Evolutionary conservation across 2,888 invertebrate species (phyloP).

Genomic region (Smittia aterrima): DNA sequence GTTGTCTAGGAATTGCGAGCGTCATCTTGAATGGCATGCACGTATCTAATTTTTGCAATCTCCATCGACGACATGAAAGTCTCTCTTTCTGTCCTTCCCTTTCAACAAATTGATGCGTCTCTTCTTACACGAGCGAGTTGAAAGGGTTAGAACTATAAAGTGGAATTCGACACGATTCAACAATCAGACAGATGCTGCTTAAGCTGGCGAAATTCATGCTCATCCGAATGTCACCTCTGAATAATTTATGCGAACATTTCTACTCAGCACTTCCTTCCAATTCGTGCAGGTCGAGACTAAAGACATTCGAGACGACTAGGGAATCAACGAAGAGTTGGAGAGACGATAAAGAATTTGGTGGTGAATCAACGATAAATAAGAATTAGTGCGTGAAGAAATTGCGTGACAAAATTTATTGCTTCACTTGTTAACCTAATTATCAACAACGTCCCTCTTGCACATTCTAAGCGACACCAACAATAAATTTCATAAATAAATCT

Average conservation of each 20-base stretch:
- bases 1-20: background rate
- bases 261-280: background rate
- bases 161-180: slow-evolving; percentile 28
- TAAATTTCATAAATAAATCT: background rate
- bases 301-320: background rate
- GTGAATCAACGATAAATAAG: slow-evolving; percentile 17
- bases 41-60: slow-evolving; percentile 37
- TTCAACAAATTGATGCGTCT: slow-evolving; percentile 21
- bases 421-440: slow-evolving; percentile 28
- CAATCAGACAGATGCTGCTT: slow-evolving; percentile 35
- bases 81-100: background rate
- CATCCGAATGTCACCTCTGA: slow-evolving; percentile 20
- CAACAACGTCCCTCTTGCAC: background rate
- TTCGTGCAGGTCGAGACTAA: slow-evolving; percentile 3
- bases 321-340: background rate
- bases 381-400: background rate
- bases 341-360: background rate
- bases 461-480: no score
- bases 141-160: slow-evolving; percentile 25
- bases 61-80: background rate
- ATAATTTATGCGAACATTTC: slow-evolving; percentile 34
- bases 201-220: slow-evolving; percentile 12
- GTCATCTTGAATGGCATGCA: slow-evolving; percentile 14
- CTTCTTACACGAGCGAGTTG: background rate
- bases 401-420: slow-evolving; percentile 1